phyloP scores from a whole-genome alignment of 2,888 invertebrate genomes.

The Podotricha telesiphe region DNA sequence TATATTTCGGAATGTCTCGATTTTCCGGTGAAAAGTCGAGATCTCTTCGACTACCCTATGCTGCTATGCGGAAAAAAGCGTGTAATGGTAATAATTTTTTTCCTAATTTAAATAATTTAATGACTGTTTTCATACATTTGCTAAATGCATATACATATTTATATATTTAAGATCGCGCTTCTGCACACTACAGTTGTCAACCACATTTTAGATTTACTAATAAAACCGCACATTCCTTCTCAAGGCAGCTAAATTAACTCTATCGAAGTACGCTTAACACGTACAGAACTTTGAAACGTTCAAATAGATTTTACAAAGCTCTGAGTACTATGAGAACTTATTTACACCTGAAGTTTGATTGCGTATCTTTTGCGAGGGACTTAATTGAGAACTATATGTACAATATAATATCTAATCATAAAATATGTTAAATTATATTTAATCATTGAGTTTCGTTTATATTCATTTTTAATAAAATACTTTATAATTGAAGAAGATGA shows the following conservation, averaged over 20 bases:
- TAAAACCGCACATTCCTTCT: constrained; percentile 3
- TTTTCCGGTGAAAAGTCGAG: too few species aligned
- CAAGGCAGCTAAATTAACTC: constrained; percentile 4
- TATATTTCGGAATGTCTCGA: too few species aligned
- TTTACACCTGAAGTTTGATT: constrained; percentile 19
- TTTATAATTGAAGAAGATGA: too few species aligned
- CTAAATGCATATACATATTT: neutral
- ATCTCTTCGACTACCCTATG: too few species aligned
- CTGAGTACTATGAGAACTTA: constrained; percentile 7
- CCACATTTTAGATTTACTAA: constrained; percentile 7
- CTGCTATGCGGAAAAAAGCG: too few species aligned
- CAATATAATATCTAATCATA: too few species aligned
- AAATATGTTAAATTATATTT: too few species aligned
- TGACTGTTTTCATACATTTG: too few species aligned
- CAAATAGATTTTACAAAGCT: constrained; percentile 17
- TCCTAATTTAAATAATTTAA: too few species aligned
- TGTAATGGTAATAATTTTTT: too few species aligned
- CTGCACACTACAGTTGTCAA: neutral
- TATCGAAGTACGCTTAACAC: constrained; percentile 7
- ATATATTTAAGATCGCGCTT: neutral
- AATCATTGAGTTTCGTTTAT: too few species aligned
- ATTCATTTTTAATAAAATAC: too few species aligned
- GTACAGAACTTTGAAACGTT: constrained; percentile 1
- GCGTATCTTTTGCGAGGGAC: neutral
- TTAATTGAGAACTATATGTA: neutral